Base-by-base conservation (phyloP, 2,113 vertebrate genomes). In the Agapornis roseicollis region DNA sequence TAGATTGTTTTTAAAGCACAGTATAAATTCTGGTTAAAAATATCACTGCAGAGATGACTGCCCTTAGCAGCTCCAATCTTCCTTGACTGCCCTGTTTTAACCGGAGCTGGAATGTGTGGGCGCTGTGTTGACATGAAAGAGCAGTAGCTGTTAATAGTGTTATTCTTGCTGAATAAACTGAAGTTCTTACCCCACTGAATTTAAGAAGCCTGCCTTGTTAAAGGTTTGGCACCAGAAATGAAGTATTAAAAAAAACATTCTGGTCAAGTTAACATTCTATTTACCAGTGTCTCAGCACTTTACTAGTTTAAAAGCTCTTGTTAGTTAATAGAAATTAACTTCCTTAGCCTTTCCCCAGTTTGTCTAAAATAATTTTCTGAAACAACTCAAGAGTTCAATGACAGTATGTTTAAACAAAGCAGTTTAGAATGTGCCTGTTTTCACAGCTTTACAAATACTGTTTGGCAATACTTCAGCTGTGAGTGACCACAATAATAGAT, bases 101-200 rank as follows among this genome's bases (percentile, higher is more conserved):
- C 50, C 33, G 76, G 90, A 70, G 37, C 56, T 93, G 96, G 90
- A 96, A 97, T 85, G 87, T 91, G 78, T 93, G 92, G 88, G 80
- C 82, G 76, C 97, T 94, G 73, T 96, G 93, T 85, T 96, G 85
- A 95, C 89, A 83, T 85, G 92, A 95, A 97, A 95, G 97, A 97
- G 89, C 94, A 86, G 77, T 95, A 93, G 86, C 93, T 97, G 91
- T 97, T 98, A 96, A 97, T 94, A 94, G 94, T 97, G 94, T 97
- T 93, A 91, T 96, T 98, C 90, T 97, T 97, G 93, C 92, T 97
- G 94, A 97, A 96, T 96, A 97, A 98, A 97, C 97, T 97, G 93
- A 97, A 97, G 97, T 98, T 96, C 73, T 97, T 97, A 98, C 93
- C 95, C 69, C 61, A 35, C 22, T 93, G 93, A 96, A 94, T 97